Evolutionary conservation across 1,140 invertebrate species (phyloP), one percentile per base, ranked within the genome.

Genomic region (Pseudoatta argentina): DNA sequence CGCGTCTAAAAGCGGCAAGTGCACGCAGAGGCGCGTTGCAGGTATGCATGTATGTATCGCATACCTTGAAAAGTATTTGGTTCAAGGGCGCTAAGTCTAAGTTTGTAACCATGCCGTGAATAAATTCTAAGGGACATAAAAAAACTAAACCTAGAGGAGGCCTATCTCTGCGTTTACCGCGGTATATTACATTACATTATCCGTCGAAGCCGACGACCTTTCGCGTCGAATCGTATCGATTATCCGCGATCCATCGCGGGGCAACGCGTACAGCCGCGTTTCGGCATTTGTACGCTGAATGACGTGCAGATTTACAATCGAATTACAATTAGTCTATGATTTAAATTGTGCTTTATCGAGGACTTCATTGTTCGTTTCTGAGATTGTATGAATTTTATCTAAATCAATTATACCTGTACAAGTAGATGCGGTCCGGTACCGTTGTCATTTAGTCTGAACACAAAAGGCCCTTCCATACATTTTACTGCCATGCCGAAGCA

Each of bases 371-470:
- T 18, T 64, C 44, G 12, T 57, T 12, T n/a, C 34, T n/a, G 16
- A 2, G 6, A 69, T 30, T 18, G 16, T 18, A 8, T 5, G 1
- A 34, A 78, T 71, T 81, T 51, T 2, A 44, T 78, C 2, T 21
- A 3, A 27, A 78, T 48, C 51, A 66, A 76, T 51, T 53, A 30
- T 96, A 97, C 97, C 96, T 98, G 97, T 6, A 96, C 94, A 27
- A 98, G 95, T 55, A 98, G 95, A 94, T 97, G 97, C 18, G 97
- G 97, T 90, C 97, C 97, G 66, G 95, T 95, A 21, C 97, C 97
- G 92, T 97, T 97, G 91, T 98, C 97, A 92, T 97, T 97, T 53
- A 97, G 93, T 71, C 97, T 95, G 92, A 97, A 97, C 88, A 97
- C 95, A 91, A 97, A 97, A 48, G 97, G 97, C 67, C 97, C 97